These are phyloP conservation scores for Flexamia atlantica DNA, from an alignment of 2,888 invertebrate species.

Conservation along the genomic window DNA sequence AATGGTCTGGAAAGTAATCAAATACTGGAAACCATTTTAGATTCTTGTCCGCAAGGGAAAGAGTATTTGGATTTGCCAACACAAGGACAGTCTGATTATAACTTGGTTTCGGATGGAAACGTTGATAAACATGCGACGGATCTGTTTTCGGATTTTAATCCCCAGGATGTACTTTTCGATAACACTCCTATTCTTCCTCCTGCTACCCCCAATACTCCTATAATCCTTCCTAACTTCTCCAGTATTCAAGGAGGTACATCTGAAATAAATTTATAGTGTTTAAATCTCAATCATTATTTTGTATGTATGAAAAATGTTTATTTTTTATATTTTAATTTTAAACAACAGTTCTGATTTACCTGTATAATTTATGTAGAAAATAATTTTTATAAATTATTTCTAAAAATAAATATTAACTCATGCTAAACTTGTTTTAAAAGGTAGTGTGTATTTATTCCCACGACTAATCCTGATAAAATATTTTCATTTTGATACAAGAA, in stretches of 20 bases:
- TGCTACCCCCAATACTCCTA: slow-evolving; percentile 27
- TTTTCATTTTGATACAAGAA: too few species aligned
- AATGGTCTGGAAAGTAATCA: slow-evolving; percentile 51
- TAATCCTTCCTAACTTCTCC: slow-evolving; percentile 49
- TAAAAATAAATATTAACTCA: too few species aligned
- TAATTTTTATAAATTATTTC: too few species aligned
- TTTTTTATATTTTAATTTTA: too few species aligned
- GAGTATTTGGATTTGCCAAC: slow-evolving; percentile 47
- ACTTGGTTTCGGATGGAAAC: slow-evolving; percentile 16
- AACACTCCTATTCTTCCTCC: slow-evolving; percentile 34
- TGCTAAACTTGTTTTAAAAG: too few species aligned
- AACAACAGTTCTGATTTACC: too few species aligned
- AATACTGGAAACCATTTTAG: slow-evolving; percentile 42
- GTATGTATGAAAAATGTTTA: too few species aligned
- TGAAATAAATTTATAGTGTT: slow-evolving; percentile 40
- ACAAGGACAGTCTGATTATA: slow-evolving; percentile 9
- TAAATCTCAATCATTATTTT: too few species aligned
- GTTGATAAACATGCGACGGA: slow-evolving; percentile 54
- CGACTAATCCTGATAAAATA: too few species aligned
- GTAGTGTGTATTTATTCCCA: too few species aligned
- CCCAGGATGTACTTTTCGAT: slow-evolving; percentile 57
- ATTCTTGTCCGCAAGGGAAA: slow-evolving; percentile 57
- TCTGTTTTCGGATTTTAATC: slow-evolving; percentile 60
- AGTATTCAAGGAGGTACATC: slow-evolving; percentile 45
- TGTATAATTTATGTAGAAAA: too few species aligned